Evolutionary conservation across 2,797 vertebrate species (phyloP), one percentile per base, ranked within the genome.

Genomic region (Sebastiscus albofasciatus): DNA sequence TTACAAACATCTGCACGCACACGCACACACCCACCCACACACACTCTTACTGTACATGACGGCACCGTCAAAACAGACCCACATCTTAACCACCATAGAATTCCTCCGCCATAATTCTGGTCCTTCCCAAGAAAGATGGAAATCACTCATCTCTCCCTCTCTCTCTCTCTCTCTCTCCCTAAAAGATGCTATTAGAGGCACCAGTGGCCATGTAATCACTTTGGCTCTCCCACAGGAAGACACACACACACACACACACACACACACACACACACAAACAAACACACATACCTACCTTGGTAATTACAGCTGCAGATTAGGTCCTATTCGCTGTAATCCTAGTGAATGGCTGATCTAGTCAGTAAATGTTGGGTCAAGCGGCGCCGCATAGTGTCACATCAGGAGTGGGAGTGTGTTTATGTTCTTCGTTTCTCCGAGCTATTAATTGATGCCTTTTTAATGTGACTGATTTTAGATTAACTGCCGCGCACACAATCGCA

Each of bases 141-240:
- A 92, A 90, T 91, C 90, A 81, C 76, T 89, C 88, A 84, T 80
- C 78, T 67, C 73, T 60, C 69, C 67, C 42, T 55, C 72, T 52
- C 39, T 14, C 39, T 39, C 34, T n/a, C n/a, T 29, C 33, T 42
- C 69, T 71, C 75, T 70, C 71, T 77, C 72, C 64, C 75, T 86
- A 88, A 93, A 94, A 93, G 68, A 93, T 92, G 89, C 94, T 91
- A 94, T 96, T 95, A 95, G 94, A 95, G 93, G 93, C 94, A 94
- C 93, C 94, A 91, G 91, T 94, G 92, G 90, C 92, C 94, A 90
- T 93, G 93, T 95, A 95, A 95, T 96, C 94, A 92, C 89, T 90
- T 88, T 91, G 87, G 74, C 89, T 89, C 76, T 90, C 90, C 89
- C 88, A 88, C 80, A 93, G 92, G 92, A 95, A 90, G 62, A 85